A percentile compares a stretch with the other conserved stretches of the same genome.
These are phyloP conservation scores for Xestia sexstrigata DNA, from an alignment of 2,888 invertebrate species.

Conservation along the genomic window DNA sequence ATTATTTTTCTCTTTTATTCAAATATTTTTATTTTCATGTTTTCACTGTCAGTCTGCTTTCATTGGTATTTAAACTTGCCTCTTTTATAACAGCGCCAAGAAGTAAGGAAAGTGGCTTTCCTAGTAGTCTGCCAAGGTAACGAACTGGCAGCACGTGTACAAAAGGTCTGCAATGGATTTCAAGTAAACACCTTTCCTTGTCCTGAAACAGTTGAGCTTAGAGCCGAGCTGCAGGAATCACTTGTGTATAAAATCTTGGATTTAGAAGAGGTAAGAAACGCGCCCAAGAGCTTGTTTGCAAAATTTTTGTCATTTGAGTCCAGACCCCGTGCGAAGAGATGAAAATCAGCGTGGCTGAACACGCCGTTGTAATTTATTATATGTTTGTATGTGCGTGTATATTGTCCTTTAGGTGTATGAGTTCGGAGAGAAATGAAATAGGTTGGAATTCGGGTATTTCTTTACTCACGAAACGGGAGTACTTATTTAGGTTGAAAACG, in stretches of 20 bases:
- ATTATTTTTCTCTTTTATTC: neutral
- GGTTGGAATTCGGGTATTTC: no score
- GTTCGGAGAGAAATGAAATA: no score
- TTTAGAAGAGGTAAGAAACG: slow-evolving; percentile 91
- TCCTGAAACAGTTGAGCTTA: slow-evolving; percentile 94
- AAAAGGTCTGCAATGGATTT: slow-evolving; percentile 97
- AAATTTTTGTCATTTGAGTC: neutral
- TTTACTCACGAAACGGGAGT: no score
- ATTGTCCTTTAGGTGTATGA: no score
- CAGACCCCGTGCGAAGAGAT: neutral
- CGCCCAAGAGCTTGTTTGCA: neutral
- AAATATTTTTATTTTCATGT: neutral
- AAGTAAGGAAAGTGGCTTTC: slow-evolving; percentile 96
- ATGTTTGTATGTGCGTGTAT: no score
- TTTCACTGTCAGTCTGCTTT: neutral
- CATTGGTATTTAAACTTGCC: neutral
- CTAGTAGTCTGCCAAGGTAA: slow-evolving; percentile 96
- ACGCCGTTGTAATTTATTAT: neutral
- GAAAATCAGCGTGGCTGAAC: neutral
- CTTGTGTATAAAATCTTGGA: slow-evolving; percentile 95
- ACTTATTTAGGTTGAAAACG: no score
- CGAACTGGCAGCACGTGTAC: slow-evolving; percentile 94
- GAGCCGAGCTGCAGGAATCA: slow-evolving; percentile 94
- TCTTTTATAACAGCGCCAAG: slow-evolving; percentile 91
- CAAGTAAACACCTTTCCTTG: slow-evolving; percentile 96